Percentiles rank a stretch among this genome's conserved stretches.
Conservation (phyloP, 2,888 invertebrate genomes). For the Diogma glabrata region DNA sequence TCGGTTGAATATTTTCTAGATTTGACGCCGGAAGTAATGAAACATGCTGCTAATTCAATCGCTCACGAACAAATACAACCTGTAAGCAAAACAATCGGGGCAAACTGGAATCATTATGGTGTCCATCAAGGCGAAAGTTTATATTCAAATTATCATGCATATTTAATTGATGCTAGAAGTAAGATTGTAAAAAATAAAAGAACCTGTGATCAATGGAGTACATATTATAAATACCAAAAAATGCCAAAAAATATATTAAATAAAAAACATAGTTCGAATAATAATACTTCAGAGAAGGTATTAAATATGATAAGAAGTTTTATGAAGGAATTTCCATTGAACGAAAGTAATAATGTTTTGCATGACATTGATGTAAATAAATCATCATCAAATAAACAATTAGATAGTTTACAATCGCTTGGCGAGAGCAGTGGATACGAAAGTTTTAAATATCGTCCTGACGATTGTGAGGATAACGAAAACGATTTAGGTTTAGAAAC, state of each 20-base stretch:
- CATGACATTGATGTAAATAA: neutral
- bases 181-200: conserved; percentile 61
- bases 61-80: conserved; percentile 12
- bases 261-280: conserved; percentile 3
- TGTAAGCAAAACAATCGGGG: conserved; percentile 37
- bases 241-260: conserved; percentile 22
- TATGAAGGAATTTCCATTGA: conserved; percentile 29
- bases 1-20: conserved; percentile 65
- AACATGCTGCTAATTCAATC: conserved; percentile 22
- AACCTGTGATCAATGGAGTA: conserved; percentile 69
- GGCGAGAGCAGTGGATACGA: conserved; percentile 68
- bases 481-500: conserved; percentile 22
- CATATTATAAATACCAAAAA: conserved; percentile 55
- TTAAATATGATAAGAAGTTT: conserved; percentile 31
- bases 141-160: conserved; percentile 73
- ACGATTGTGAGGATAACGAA: conserved; percentile 36
- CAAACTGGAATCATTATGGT: conserved; percentile 44
- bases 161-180: conserved; percentile 72
- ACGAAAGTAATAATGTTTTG: conserved; percentile 12
- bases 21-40: conserved; percentile 49
- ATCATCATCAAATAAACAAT: conserved; percentile 24
- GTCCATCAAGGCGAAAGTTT: conserved; percentile 49
- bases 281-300: conserved; percentile 25
- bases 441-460: conserved; percentile 49
- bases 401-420: conserved; percentile 55